Evolutionary conservation across 2,797 vertebrate genomes (phyloP).

Genomic region (Phataginus tetradactyla): DNA sequence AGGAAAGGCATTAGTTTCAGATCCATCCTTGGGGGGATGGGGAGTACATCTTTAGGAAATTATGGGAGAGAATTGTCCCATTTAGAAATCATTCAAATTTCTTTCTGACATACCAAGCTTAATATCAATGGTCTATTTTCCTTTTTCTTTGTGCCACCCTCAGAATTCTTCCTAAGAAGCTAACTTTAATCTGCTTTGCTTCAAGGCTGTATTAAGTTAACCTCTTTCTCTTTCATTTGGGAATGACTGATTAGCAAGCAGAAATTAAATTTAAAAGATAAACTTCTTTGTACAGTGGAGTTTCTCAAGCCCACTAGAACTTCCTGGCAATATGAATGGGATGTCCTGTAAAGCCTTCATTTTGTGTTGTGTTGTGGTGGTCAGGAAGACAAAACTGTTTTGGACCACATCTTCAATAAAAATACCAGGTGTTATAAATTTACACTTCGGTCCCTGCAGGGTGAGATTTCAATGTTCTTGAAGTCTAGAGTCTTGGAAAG

Average conservation of each 20-base stretch:
- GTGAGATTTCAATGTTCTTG: background rate
- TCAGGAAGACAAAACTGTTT: background rate
- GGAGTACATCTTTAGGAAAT: constrained; percentile 60
- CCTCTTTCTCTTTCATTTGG: background rate
- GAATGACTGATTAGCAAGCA: constrained; percentile 54
- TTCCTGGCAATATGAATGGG: background rate
- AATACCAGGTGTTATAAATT: background rate
- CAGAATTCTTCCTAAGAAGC: background rate
- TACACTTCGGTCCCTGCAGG: background rate
- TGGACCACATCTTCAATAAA: background rate
- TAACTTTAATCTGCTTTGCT: constrained; percentile 71
- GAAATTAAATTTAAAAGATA: constrained; percentile 58
- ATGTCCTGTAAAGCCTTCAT: background rate
- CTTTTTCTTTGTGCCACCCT: constrained; percentile 35
- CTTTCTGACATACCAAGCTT: constrained; percentile 27
- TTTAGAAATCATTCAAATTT: constrained; percentile 49
- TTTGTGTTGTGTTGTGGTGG: background rate
- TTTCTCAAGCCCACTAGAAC: constrained; percentile 56
- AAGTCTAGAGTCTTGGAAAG: background rate
- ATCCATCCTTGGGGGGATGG: background rate
- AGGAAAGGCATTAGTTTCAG: constrained; percentile 19
- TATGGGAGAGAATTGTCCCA: constrained; percentile 27
- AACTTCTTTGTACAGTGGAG: constrained; percentile 52
- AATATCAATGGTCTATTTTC: constrained; percentile 56
- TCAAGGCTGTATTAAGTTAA: constrained; percentile 55